Evolutionary conservation across 2,113 vertebrate species (phyloP).

Genomic region (Microcebus ravelobensis): DNA sequence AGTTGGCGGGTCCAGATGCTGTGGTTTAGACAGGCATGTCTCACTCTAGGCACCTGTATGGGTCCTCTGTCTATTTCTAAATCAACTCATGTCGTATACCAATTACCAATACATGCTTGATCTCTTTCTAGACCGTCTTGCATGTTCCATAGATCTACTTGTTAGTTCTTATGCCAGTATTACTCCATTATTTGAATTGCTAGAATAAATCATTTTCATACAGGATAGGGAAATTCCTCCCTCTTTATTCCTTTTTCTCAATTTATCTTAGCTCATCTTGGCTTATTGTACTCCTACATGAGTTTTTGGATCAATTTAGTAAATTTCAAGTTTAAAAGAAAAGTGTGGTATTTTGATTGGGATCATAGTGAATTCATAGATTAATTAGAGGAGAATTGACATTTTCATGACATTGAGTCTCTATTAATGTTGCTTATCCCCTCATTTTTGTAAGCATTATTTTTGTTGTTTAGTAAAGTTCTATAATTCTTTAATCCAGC

Average conservation of each 20-base stretch:
- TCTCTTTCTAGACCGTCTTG: neutral
- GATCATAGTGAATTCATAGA: neutral
- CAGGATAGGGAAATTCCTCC: neutral
- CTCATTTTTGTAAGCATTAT: neutral
- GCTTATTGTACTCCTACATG: neutral
- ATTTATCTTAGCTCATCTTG: neutral
- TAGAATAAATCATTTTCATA: neutral
- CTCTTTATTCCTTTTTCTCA: neutral
- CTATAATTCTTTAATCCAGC: neutral
- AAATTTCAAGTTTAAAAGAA: neutral
- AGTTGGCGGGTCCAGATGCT: no score
- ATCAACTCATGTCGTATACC: neutral
- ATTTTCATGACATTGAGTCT: neutral
- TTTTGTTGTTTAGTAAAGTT: neutral
- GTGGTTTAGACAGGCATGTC: no score
- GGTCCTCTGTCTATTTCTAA: neutral
- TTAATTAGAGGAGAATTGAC: neutral
- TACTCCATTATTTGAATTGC: neutral
- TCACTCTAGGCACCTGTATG: no score
- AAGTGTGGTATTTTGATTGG: neutral
- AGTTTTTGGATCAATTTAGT: neutral
- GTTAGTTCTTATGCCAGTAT: neutral
- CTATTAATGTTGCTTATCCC: neutral
- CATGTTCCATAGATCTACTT: neutral
- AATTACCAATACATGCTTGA: neutral